Evolutionary conservation across 1,140 invertebrate genomes (phyloP).

Genomic region (Scaptomyza graminum): DNA sequence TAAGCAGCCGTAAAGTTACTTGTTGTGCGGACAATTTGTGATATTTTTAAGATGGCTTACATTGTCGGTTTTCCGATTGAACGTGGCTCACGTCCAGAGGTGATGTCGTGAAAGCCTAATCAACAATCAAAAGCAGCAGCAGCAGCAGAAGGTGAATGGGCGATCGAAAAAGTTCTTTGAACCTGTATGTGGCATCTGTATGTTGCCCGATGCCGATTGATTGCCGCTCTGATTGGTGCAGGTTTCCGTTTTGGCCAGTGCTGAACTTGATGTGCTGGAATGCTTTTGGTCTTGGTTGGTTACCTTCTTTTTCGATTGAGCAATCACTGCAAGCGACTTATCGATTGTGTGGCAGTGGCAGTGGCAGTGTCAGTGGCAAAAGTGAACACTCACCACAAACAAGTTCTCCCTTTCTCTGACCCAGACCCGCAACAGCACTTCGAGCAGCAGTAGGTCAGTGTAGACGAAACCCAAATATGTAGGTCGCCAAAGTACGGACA

Average conservation of each 20-base stretch:
- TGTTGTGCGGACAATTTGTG: neutral
- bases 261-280: conserved; percentile 19
- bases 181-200: conserved; percentile 31
- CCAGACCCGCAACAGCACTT: conserved; percentile 59
- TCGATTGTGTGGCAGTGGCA: conserved; percentile 39
- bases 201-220: conserved; percentile 36
- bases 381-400: conserved; percentile 54
- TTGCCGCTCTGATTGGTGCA: conserved; percentile 27
- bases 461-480: conserved; percentile 44
- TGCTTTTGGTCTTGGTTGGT: conserved; percentile 12
- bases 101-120: conserved; percentile 48
- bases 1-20: neutral
- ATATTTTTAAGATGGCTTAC: neutral
- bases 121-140: conserved; percentile 4
- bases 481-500: conserved; percentile 32
- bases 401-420: conserved; percentile 76
- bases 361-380: conserved; percentile 45
- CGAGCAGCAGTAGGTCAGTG: conserved; percentile 57
- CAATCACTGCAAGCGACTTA: conserved; percentile 37
- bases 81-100: conserved; percentile 35
- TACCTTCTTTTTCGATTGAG: conserved; percentile 44
- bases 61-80: neutral
- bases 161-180: conserved; percentile 55
- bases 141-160: conserved; percentile 33
- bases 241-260: conserved; percentile 21